Percentiles rank a stretch among this genome's conserved stretches.
Evolutionary conservation across 1,140 invertebrate genomes (phyloP).

Genomic region (Oppia nitens): DNA sequence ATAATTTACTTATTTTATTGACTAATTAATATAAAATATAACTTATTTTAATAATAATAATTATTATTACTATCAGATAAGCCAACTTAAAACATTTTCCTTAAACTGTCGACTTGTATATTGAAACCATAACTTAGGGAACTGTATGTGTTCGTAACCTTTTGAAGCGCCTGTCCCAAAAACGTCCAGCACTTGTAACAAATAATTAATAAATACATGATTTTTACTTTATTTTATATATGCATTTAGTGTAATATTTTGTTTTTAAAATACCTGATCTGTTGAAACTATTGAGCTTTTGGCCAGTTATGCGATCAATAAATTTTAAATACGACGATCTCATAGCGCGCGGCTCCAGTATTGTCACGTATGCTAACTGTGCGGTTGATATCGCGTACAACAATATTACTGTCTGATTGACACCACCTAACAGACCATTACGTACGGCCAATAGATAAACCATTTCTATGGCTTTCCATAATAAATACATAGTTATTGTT

Average conservation of each 20-base stretch:
- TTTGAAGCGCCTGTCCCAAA: constrained; percentile 21
- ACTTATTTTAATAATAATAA: background rate
- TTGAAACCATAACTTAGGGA: constrained; percentile 18
- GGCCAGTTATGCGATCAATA: constrained; percentile 50
- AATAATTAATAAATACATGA: too few species aligned
- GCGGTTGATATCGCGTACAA: background rate
- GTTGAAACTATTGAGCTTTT: constrained; percentile 33
- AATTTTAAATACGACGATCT: constrained; percentile 67
- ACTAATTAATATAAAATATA: too few species aligned
- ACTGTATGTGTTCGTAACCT: constrained; percentile 18
- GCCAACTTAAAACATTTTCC: constrained; percentile 22
- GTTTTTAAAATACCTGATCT: too few species aligned
- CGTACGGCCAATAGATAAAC: background rate
- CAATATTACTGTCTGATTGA: background rate
- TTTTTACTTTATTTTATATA: too few species aligned
- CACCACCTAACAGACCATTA: background rate
- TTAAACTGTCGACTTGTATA: constrained; percentile 21
- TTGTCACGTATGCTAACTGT: constrained; percentile 29
- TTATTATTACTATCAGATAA: background rate
- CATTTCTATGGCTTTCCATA: background rate
- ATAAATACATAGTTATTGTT: background rate
- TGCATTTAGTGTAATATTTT: too few species aligned
- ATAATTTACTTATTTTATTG: too few species aligned
- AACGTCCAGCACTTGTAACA: constrained; percentile 22
- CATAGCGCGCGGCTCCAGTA: constrained; percentile 56